Evolutionary conservation across 2,797 vertebrate genomes (phyloP), one percentile per base, ranked within the genome.

Genomic region (Hemibagrus guttatus): DNA sequence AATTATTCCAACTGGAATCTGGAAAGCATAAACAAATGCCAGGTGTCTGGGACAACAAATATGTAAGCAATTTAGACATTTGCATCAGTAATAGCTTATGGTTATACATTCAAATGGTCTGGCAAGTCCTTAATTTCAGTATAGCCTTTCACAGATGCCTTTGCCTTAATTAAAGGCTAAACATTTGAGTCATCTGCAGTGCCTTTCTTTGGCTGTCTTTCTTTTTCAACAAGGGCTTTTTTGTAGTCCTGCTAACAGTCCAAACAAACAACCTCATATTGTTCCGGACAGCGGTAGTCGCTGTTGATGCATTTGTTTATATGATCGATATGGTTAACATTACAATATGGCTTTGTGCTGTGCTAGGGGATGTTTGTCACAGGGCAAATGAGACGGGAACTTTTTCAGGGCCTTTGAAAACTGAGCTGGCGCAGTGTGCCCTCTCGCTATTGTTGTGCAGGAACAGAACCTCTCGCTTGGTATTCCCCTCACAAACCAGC

Each of bases 401-500:
- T 92, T 88, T 91, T 89, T 86, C 91, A 85, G 81, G 87, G 90
- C 91, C 93, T 93, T 92, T 93, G 93, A 91, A 89, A 91, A 90
- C 91, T 90, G 92, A 93, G 93, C 93, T 94, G 93, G 93, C 89
- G 84, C 89, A 86, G 89, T 92, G 92, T 93, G 93, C 93, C 94
- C 92, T 90, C 88, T 90, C 86, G 87, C 90, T 91, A 92, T 95
- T 95, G 95, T 94, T 88, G 68, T 23, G 46, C 42, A 78, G 66
- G 85, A 88, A 86, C 89, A 88, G 91, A 91, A 92, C 89, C 90
- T 64, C 86, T 78, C 86, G 91, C 87, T 95, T 96, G 95, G 93
- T 95, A 96, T 95, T 95, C 95, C 89, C 92, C 71, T 93, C 95
- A 95, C 95, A 95, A 92, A 93, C 83, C 59, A 72, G 91, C 92